A percentile compares a stretch with the other conserved stretches of the same genome.
Conservation (phyloP, 2,113 vertebrate species). For the Halcyon senegalensis region DNA sequence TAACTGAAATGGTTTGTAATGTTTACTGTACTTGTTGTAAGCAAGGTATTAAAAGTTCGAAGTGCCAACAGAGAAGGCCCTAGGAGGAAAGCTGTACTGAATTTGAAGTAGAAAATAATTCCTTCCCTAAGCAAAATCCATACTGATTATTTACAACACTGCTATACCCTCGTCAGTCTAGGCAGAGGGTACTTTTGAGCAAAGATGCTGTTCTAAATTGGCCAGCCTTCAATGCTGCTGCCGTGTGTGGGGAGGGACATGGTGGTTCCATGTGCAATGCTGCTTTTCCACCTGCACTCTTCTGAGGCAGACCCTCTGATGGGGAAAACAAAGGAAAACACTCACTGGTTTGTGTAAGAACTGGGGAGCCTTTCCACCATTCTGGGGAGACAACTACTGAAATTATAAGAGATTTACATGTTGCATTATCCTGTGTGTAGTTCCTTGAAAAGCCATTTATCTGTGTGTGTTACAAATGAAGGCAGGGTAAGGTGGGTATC, state of each 20-base stretch:
- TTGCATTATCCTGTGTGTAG: background rate
- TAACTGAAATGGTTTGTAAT: background rate
- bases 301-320: rapidly evolving
- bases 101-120: background rate
- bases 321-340: background rate
- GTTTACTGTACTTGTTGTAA: background rate
- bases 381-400: background rate
- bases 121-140: background rate
- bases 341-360: background rate
- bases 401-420: background rate
- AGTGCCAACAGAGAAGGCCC: background rate
- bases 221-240: background rate
- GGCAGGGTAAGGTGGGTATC: background rate
- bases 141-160: background rate
- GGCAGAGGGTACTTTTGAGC: background rate
- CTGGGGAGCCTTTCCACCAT: background rate
- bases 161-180: background rate
- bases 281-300: background rate
- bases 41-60: background rate
- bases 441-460: background rate
- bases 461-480: rapidly evolving
- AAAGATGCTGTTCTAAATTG: background rate
- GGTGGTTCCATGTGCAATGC: background rate
- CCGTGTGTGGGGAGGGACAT: rapidly evolving
- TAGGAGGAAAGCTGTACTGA: background rate